Conservation (phyloP, 64 coral and sea anemone genomes). For the Pachyseris speciosa region DNA sequence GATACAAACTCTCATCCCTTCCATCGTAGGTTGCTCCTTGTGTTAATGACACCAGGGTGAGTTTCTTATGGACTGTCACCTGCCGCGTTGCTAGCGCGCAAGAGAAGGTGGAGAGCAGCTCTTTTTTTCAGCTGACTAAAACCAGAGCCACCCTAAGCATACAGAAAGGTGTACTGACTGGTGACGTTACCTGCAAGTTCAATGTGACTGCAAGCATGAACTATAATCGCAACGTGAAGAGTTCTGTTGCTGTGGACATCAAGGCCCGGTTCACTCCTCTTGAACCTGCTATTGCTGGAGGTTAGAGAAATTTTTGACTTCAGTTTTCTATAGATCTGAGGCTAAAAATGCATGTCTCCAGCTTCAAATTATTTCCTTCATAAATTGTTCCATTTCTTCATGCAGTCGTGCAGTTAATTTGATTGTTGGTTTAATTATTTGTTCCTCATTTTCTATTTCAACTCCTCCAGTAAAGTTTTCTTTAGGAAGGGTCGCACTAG, state of each 20-base stretch:
- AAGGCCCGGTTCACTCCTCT: conserved; percentile 57
- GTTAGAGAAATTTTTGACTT: conserved; percentile 20
- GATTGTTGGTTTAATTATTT: too few species aligned
- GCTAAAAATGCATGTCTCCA: too few species aligned
- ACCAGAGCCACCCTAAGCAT: conserved; percentile 28
- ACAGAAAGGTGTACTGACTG: conserved; percentile 24
- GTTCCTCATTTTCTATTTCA: too few species aligned
- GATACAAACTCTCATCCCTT: neutral
- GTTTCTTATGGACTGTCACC: conserved; percentile 50
- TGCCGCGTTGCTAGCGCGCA: conserved; percentile 45
- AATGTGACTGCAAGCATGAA: conserved; percentile 71
- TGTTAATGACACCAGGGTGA: conserved; percentile 31
- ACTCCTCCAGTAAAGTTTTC: too few species aligned
- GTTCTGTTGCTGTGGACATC: conserved; percentile 4
- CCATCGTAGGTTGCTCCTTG: conserved; percentile 60
- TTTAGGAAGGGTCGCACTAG: too few species aligned
- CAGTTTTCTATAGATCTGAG: too few species aligned
- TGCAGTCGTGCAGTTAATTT: too few species aligned
- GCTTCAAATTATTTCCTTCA: too few species aligned
- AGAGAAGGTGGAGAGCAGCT: conserved; percentile 29
- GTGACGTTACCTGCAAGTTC: conserved; percentile 35
- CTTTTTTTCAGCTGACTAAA: neutral
- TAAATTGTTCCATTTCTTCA: too few species aligned
- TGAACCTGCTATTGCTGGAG: conserved; percentile 43
- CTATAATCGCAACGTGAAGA: conserved; percentile 36